Base-by-base conservation (phyloP, 2,797 vertebrate genomes). In the Acanthurus lineatus region DNA sequence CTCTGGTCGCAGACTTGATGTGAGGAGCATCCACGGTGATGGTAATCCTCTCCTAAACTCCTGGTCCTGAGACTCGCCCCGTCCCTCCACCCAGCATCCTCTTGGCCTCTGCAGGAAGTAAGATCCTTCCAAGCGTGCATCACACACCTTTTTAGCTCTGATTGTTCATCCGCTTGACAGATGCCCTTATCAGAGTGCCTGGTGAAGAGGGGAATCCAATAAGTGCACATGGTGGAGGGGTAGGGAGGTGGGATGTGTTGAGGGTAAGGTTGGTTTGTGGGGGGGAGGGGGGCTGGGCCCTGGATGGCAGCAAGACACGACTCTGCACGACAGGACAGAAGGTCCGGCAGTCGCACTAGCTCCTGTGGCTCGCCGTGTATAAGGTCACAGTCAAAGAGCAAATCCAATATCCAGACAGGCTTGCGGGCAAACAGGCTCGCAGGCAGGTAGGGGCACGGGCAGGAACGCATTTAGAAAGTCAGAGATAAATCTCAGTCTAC, bases 301-400 rank as follows among this genome's bases (percentile, higher is more conserved):
- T 64, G 56, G 45, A 67, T 53, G 72, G 84, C 68, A 71, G 85
- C 70, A 79, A 84, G 88, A 87, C 89, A 86, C 75, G 66, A 89
- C 90, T 88, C 81, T 63, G 83, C 88, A 85, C 78, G 82, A 84
- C 89, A 86, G 89, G 86, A 90, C 88, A 82, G 82, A 86, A 85
- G 90, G 84, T 86, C 86, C 89, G 63, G 88, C 90, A 78, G 86
- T 91, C 47, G 57, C 84, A 87, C 73, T 51, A 47, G 88, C 86
- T 92, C 81, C 87, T 78, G 78, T 87, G 91, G 89, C 91, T 94
- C 69, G 67, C 84, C 51, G 63, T 76, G 83, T 93, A 92, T 88
- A 93, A 94, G 92, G 93, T 95, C 93, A 93, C 88, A 90, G 88
- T 73, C 85, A 94, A 93, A 94, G 92, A 94, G 93, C 94, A 94